Percentiles rank a stretch among this genome's conserved stretches.
phyloP scores from a whole-genome alignment of 2,797 vertebrate genomes.

The Sebastolobus alascanus region DNA sequence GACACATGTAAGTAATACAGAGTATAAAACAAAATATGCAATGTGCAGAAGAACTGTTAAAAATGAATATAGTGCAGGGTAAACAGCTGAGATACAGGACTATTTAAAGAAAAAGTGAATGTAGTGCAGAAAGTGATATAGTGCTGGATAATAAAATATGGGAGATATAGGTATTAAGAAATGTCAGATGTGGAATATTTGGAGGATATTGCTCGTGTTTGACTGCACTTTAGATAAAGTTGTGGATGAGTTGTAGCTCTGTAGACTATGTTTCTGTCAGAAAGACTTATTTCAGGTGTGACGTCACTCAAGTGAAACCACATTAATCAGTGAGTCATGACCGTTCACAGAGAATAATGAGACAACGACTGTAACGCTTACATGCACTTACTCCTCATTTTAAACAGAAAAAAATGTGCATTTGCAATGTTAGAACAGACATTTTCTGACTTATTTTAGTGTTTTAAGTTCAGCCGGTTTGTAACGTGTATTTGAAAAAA shows the following conservation, averaged over 20 bases:
- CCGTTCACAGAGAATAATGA: slow-evolving; percentile 20
- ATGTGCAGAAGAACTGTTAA: no score
- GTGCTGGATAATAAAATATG: no score
- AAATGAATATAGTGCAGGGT: no score
- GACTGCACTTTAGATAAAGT: neutral
- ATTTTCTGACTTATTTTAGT: neutral
- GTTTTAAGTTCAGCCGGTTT: slow-evolving; percentile 20
- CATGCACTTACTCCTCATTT: neutral
- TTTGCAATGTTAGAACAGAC: neutral
- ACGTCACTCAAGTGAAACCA: slow-evolving; percentile 77
- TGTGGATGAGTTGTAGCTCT: neutral
- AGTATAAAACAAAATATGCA: no score
- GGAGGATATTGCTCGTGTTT: neutral
- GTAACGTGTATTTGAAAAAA: slow-evolving; percentile 11
- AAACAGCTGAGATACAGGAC: no score
- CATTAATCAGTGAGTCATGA: slow-evolving; percentile 62
- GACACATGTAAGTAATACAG: no score
- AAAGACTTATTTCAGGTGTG: slow-evolving; percentile 37
- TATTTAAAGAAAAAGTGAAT: no score
- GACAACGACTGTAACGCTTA: neutral
- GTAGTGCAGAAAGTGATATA: no score
- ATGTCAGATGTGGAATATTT: no score
- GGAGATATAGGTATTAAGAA: no score
- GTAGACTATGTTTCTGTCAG: slow-evolving; percentile 8
- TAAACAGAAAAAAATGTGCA: neutral